Evolutionary conservation across 2,888 invertebrate genomes (phyloP).

Genomic region (Scaptodrosophila latifasciaeformis): DNA sequence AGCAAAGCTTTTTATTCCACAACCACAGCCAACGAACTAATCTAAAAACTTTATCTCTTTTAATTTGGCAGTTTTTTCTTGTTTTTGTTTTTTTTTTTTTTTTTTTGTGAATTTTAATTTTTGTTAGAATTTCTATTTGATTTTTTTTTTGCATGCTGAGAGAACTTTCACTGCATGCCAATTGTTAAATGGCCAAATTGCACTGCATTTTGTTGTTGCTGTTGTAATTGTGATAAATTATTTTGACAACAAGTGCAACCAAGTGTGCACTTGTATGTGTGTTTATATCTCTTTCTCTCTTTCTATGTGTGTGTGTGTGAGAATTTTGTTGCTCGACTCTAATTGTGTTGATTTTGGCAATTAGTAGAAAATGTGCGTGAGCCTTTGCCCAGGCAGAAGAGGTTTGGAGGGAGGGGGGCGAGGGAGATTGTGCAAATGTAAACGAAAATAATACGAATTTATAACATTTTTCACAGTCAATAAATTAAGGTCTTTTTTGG

Average conservation of each 20-base stretch:
- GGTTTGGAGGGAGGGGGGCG: background rate
- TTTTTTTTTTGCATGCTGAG: background rate
- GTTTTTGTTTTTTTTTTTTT: too few relatives aligned
- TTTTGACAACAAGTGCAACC: slow-evolving; percentile 22
- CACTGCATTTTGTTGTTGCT: slow-evolving; percentile 20
- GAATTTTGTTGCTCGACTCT: background rate
- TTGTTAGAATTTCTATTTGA: background rate
- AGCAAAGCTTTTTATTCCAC: too few relatives aligned
- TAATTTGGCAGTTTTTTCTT: too few relatives aligned
- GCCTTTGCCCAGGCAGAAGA: background rate
- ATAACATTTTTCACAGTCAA: slow-evolving; percentile 46
- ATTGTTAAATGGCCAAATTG: slow-evolving; percentile 11
- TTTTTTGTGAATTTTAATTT: slow-evolving; percentile 10
- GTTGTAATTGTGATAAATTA: slow-evolving; percentile 44
- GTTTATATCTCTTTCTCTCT: background rate
- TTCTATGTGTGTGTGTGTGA: background rate
- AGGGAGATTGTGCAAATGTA: slow-evolving; percentile 12
- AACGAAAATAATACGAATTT: slow-evolving; percentile 41
- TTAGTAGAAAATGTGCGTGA: slow-evolving; percentile 30
- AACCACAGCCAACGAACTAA: too few relatives aligned
- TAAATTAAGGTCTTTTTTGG: slow-evolving; percentile 28
- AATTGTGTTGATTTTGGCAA: slow-evolving; percentile 43
- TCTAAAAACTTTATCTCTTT: too few relatives aligned
- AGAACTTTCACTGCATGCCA: slow-evolving; percentile 21
- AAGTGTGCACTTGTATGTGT: slow-evolving; percentile 7